Evolutionary conservation across 2,797 vertebrate genomes (phyloP).

Genomic region (Salarias fasciatus): DNA sequence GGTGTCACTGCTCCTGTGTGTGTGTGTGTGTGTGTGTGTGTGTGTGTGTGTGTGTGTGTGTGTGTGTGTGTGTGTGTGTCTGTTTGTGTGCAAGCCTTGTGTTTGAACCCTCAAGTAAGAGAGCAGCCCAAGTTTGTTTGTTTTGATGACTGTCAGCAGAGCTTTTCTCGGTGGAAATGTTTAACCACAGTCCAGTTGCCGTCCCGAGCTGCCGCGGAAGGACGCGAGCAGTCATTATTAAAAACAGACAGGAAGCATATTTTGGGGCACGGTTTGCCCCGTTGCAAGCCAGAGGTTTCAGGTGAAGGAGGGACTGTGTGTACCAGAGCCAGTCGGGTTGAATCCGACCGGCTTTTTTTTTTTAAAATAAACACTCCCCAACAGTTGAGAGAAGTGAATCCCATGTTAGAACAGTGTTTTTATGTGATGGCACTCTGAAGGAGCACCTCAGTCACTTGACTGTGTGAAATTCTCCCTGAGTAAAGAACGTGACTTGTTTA

Average conservation of each 20-base stretch:
- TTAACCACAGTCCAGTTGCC: conserved; percentile 66
- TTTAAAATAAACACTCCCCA: neutral
- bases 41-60: conserved; percentile 11
- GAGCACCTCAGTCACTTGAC: conserved; percentile 78
- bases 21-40: conserved; percentile 3
- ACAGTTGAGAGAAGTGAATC: conserved; percentile 1
- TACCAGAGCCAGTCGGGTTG: conserved; percentile 1
- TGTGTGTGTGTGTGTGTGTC: conserved; percentile 3
- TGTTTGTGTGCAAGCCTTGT: conserved; percentile 51
- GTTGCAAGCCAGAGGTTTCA: conserved; percentile 34
- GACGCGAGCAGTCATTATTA: conserved; percentile 50
- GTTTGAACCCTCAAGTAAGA: conserved; percentile 58
- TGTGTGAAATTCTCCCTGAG: conserved; percentile 85
- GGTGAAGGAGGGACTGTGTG: conserved; percentile 11
- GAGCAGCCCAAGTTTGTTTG: conserved; percentile 68
- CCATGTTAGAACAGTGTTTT: conserved; percentile 20
- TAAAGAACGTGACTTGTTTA: conserved; percentile 89
- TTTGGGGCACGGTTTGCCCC: conserved; percentile 11
- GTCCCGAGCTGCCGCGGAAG: conserved; percentile 51
- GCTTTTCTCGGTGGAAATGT: conserved; percentile 62
- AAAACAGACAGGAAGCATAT: conserved; percentile 36
- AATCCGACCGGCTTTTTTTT: neutral
- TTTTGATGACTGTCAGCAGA: conserved; percentile 67
- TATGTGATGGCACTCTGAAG: conserved; percentile 56
- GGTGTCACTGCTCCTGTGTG: conserved; percentile 68